These are phyloP conservation scores for Lissonota sp. DNA, from an alignment of 2,888 invertebrate species.

Conservation along the genomic window DNA sequence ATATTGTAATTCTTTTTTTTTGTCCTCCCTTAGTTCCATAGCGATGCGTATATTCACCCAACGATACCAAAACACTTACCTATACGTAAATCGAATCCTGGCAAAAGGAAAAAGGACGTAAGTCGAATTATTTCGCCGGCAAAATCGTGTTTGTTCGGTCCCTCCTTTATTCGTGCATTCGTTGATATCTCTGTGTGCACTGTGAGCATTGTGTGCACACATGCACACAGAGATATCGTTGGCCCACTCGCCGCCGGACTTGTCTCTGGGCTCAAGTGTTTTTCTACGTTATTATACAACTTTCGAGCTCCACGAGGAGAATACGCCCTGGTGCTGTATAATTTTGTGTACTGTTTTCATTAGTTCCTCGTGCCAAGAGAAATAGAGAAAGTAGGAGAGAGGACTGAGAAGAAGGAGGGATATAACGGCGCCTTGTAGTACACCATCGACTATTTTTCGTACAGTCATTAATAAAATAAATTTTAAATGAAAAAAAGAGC, in stretches of 20 bases:
- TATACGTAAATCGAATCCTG: constrained; percentile 12
- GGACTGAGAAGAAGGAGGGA: background rate
- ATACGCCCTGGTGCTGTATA: constrained; percentile 51
- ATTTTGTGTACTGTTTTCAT: constrained; percentile 67
- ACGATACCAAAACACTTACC: background rate
- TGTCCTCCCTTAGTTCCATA: constrained; percentile 6
- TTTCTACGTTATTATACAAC: constrained; percentile 61
- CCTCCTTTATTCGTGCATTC: constrained; percentile 1
- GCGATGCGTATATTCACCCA: background rate
- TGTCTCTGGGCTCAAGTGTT: constrained; percentile 45
- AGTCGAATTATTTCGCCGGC: background rate
- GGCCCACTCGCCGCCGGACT: constrained; percentile 17
- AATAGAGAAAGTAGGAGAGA: constrained; percentile 10
- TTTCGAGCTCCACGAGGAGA: constrained; percentile 28
- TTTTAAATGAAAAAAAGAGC: constrained; percentile 21
- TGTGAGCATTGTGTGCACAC: background rate
- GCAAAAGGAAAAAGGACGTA: background rate
- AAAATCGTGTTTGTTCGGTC: constrained; percentile 3
- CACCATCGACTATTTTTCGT: constrained; percentile 55
- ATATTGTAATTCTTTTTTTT: constrained; percentile 62
- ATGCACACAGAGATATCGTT: constrained; percentile 4
- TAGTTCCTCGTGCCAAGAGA: constrained; percentile 62
- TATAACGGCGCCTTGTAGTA: constrained; percentile 44
- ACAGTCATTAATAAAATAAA: constrained; percentile 55
- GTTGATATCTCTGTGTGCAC: background rate